Conservation (phyloP, 2,888 invertebrate species). For the Abrostola tripartita region DNA sequence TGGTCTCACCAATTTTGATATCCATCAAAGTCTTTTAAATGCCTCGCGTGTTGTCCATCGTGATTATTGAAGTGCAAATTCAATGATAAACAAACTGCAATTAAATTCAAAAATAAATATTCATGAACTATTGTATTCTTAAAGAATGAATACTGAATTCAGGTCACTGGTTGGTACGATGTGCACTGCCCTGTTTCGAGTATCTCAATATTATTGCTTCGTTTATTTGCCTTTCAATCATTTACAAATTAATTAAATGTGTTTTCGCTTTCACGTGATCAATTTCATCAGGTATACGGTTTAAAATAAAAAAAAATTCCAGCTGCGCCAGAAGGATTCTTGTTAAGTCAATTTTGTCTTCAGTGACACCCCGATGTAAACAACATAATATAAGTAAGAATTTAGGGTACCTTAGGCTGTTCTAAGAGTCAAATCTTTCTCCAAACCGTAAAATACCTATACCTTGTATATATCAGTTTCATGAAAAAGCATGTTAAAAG, state of each 20-base stretch:
- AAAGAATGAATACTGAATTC: constrained; percentile 21
- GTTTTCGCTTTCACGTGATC: background rate
- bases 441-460: too few relatives aligned
- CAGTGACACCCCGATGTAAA: too few relatives aligned
- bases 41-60: background rate
- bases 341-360: too few relatives aligned
- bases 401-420: too few relatives aligned
- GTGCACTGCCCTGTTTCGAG: constrained; percentile 17
- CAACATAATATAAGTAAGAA: too few relatives aligned
- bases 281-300: background rate
- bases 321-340: too few relatives aligned
- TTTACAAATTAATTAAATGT: background rate
- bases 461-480: too few relatives aligned
- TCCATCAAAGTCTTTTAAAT: background rate
- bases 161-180: constrained; percentile 1
- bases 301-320: too few relatives aligned
- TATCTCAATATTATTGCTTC: background rate
- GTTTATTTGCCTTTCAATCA: background rate
- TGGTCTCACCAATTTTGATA: too few relatives aligned
- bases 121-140: constrained; percentile 31
- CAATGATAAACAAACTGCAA: constrained; percentile 24
- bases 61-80: constrained; percentile 1
- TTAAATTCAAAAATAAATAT: constrained; percentile 18
- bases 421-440: too few relatives aligned
- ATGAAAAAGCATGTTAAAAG: too few relatives aligned